These are phyloP conservation scores for Sphaerophoria rueppellii DNA, from an alignment of 2,888 invertebrate genomes.

Conservation along the genomic window DNA sequence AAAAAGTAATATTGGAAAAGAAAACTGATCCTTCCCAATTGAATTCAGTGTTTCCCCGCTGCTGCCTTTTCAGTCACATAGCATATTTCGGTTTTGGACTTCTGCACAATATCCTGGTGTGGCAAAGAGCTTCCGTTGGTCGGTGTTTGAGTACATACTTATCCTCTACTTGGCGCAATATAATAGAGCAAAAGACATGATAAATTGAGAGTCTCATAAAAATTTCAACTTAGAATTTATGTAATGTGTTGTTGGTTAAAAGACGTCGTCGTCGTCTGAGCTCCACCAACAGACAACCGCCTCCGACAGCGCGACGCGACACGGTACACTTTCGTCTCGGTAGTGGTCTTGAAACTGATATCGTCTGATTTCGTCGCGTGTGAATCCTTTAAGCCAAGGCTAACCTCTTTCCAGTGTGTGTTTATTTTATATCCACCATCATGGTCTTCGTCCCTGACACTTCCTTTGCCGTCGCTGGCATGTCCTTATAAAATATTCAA, in stretches of 20 bases:
- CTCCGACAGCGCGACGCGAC: conserved; percentile 40
- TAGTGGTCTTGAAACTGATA: conserved; percentile 32
- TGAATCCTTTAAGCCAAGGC: conserved; percentile 32
- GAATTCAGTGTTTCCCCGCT: conserved; percentile 37
- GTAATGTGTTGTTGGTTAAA: conserved; percentile 72
- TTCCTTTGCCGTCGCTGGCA: background rate
- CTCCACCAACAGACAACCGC: conserved; percentile 25
- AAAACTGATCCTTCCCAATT: conserved; percentile 72
- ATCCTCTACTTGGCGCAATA: conserved; percentile 45
- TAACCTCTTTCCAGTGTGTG: conserved; percentile 18
- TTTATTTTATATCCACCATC: conserved; percentile 29
- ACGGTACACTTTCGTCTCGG: conserved; percentile 30
- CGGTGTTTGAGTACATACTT: conserved; percentile 27
- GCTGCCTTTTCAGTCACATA: background rate
- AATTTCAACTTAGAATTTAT: conserved; percentile 73
- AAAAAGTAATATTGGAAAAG: conserved; percentile 42
- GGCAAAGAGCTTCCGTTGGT: conserved; percentile 17
- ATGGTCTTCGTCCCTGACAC: conserved; percentile 1
- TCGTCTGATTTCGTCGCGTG: conserved; percentile 33
- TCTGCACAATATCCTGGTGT: conserved; percentile 40
- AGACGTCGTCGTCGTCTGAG: conserved; percentile 37
- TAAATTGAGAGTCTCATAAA: conserved; percentile 73
- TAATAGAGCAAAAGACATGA: conserved; percentile 66
- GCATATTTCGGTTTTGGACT: conserved; percentile 45
- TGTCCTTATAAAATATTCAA: conserved; percentile 72